Percentiles rank a stretch among this genome's conserved stretches.
Conservation (phyloP, 1,140 invertebrate species). For the Hylaeus volcanicus region DNA sequence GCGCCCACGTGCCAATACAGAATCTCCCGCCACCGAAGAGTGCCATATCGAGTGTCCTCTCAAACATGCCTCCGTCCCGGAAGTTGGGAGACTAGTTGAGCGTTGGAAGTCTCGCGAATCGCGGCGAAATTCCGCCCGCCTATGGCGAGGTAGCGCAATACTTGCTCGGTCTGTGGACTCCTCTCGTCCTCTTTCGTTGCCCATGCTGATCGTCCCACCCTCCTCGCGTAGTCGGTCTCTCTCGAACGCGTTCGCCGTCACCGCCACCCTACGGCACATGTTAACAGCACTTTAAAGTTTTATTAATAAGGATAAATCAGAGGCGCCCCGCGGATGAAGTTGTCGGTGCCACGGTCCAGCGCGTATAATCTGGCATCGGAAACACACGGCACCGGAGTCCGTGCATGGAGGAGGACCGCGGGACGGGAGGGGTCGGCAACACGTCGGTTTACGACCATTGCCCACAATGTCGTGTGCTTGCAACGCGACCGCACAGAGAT, state of each 20-base stretch:
- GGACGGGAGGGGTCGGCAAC: slow-evolving; percentile 56
- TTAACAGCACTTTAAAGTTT: slow-evolving; percentile 78
- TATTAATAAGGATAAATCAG: slow-evolving; percentile 81
- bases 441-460: slow-evolving; percentile 71
- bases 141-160: slow-evolving; percentile 47
- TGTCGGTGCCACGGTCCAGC: slow-evolving; percentile 72
- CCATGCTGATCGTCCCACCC: slow-evolving; percentile 14
- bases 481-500: slow-evolving; percentile 64
- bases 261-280: slow-evolving; percentile 63
- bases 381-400: slow-evolving; percentile 26
- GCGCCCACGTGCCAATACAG: too few relatives aligned
- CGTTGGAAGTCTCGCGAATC: neutral
- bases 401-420: slow-evolving; percentile 23
- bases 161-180: slow-evolving; percentile 39
- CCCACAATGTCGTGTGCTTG: slow-evolving; percentile 71
- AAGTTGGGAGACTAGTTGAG: neutral
- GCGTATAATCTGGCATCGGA: slow-evolving; percentile 65
- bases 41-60: too few relatives aligned
- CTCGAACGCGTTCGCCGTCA: slow-evolving; percentile 25
- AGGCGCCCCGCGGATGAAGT: slow-evolving; percentile 79
- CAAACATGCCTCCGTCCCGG: too few relatives aligned
- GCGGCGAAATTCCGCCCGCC: neutral
- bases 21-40: too few relatives aligned
- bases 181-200: slow-evolving; percentile 29
- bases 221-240: slow-evolving; percentile 11